These are phyloP conservation scores for Petrocephalus schoutedeni DNA, from an alignment of 2,797 vertebrate species.

Conservation along the genomic window DNA sequence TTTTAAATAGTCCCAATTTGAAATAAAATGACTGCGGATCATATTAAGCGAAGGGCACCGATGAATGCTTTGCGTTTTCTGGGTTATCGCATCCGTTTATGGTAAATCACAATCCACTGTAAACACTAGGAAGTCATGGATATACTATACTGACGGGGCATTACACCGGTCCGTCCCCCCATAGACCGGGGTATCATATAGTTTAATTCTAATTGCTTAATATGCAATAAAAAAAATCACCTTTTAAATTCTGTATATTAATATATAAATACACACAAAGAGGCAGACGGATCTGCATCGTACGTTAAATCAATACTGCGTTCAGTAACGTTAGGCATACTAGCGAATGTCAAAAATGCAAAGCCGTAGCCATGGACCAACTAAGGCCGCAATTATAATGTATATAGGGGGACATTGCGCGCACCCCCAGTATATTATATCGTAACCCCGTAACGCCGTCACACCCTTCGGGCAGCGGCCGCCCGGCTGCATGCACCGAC, in stretches of 20 bases:
- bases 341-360: too few relatives aligned
- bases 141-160: neutral
- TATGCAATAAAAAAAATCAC: neutral
- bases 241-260: neutral
- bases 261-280: neutral
- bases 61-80: neutral
- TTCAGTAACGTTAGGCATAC: too few relatives aligned
- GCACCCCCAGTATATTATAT: too few relatives aligned
- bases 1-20: neutral
- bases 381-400: too few relatives aligned
- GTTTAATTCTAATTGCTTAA: neutral
- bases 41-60: too few relatives aligned
- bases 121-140: neutral
- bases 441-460: neutral
- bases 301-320: too few relatives aligned
- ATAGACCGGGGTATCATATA: neutral
- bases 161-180: neutral
- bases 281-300: too few relatives aligned
- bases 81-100: neutral
- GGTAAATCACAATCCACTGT: neutral
- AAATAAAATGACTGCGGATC: neutral
- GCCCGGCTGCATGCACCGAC: too few relatives aligned
- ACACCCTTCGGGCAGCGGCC: neutral
- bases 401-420: too few relatives aligned
- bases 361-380: too few relatives aligned